These are phyloP conservation scores for Trachymyrmex cornetzi DNA, from an alignment of 1,140 invertebrate species.

Conservation along the genomic window DNA sequence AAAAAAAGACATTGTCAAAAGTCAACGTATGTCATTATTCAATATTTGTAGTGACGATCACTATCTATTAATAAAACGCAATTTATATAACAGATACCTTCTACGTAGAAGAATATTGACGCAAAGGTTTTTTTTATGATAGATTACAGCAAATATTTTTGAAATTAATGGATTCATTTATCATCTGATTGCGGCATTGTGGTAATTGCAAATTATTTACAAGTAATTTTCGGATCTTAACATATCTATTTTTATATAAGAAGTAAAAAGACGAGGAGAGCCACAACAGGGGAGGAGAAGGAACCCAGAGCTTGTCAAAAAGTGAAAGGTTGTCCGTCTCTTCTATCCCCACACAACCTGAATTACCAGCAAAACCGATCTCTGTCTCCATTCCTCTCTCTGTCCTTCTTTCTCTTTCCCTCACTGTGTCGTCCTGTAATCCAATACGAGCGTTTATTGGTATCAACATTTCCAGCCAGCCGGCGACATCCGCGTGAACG, in stretches of 20 bases:
- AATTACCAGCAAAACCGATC: slow-evolving; percentile 55
- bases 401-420: slow-evolving; percentile 24
- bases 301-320: slow-evolving; percentile 79
- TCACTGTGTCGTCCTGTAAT: background rate
- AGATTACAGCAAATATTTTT: background rate
- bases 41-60: background rate
- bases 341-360: slow-evolving; percentile 78
- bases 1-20: background rate
- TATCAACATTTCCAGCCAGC: slow-evolving; percentile 43
- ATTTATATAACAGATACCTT: background rate
- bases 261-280: slow-evolving; percentile 42
- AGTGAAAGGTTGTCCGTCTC: slow-evolving; percentile 82
- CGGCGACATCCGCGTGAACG: slow-evolving; percentile 56
- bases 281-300: background rate
- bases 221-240: background rate
- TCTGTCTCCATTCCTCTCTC: slow-evolving; percentile 29
- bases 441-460: slow-evolving; percentile 24
- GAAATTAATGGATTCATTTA: background rate
- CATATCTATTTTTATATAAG: background rate
- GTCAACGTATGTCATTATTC: background rate
- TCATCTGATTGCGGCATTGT: background rate
- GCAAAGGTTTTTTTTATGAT: background rate
- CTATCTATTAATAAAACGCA: background rate
- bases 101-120: background rate
- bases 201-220: background rate